These are phyloP conservation scores for Platysteira castanea DNA, from an alignment of 2,113 vertebrate species.

Conservation along the genomic window DNA sequence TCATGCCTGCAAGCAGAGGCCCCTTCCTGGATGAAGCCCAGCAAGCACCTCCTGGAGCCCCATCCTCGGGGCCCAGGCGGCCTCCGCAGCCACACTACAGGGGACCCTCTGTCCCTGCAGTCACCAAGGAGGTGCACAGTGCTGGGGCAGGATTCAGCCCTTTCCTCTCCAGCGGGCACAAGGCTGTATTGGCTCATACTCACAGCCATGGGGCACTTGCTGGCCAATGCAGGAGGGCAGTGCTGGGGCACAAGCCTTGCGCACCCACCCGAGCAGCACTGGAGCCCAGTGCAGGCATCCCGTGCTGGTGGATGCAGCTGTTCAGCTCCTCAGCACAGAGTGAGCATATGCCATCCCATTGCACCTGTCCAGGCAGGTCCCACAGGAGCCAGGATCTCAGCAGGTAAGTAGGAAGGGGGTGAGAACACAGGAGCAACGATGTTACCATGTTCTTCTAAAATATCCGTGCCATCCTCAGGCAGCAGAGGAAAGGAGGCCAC, in stretches of 20 bases:
- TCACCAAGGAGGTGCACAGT: neutral
- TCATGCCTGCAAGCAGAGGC: neutral
- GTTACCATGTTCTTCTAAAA: neutral
- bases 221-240: neutral
- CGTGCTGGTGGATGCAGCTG: rapidly evolving
- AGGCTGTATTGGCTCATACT: neutral
- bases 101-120: neutral
- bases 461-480: neutral
- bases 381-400: neutral
- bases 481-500: neutral
- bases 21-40: neutral
- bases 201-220: neutral
- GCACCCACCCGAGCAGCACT: rapidly evolving
- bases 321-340: neutral
- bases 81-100: rapidly evolving
- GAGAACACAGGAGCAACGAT: neutral
- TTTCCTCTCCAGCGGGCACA: rapidly evolving
- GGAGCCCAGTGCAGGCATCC: neutral
- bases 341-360: neutral
- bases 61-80: rapidly evolving
- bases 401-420: neutral
- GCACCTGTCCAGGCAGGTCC: neutral
- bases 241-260: rapidly evolving
- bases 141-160: neutral
- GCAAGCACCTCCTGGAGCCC: rapidly evolving